A percentile compares a stretch with the other conserved stretches of the same genome.
These are phyloP conservation scores for Oceanodroma tethys DNA, from an alignment of 2,113 vertebrate genomes.

Conservation along the genomic window DNA sequence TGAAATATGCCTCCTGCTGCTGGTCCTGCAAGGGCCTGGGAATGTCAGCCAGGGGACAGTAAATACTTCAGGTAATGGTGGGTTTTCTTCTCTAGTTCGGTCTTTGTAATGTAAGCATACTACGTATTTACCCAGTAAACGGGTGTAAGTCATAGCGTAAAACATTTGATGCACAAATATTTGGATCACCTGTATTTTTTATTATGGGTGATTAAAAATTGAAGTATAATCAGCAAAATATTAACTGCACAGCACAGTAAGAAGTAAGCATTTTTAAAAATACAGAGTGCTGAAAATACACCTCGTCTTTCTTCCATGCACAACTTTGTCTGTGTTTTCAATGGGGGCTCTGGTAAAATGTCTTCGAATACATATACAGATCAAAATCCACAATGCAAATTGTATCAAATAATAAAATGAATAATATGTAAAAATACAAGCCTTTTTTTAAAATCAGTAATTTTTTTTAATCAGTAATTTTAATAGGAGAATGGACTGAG, in stretches of 20 bases:
- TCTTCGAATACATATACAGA: not conserved
- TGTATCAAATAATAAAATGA: not conserved
- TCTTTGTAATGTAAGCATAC: not conserved
- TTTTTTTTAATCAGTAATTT: not conserved
- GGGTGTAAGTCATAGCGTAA: not conserved
- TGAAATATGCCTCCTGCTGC: slow-evolving; percentile 35
- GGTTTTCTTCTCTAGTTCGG: not conserved
- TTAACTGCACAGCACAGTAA: not conserved
- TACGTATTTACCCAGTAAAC: not conserved
- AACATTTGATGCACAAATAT: not conserved
- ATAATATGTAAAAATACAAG: not conserved
- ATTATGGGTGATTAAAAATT: not conserved
- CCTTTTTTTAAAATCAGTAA: not conserved
- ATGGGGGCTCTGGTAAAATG: not conserved
- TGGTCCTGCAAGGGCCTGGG: not conserved
- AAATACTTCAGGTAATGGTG: not conserved
- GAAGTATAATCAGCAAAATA: not conserved
- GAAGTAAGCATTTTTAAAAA: not conserved
- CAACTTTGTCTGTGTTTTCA: not conserved
- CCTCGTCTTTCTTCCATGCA: not conserved
- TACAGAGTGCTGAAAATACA: not conserved
- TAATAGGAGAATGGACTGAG: not conserved
- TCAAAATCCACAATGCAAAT: not conserved
- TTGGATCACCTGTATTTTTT: not conserved
- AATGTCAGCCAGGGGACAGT: not conserved